Evolutionary conservation across 2,797 vertebrate genomes (phyloP), one percentile per base, ranked within the genome.

Genomic region (Silurus aristotelis): DNA sequence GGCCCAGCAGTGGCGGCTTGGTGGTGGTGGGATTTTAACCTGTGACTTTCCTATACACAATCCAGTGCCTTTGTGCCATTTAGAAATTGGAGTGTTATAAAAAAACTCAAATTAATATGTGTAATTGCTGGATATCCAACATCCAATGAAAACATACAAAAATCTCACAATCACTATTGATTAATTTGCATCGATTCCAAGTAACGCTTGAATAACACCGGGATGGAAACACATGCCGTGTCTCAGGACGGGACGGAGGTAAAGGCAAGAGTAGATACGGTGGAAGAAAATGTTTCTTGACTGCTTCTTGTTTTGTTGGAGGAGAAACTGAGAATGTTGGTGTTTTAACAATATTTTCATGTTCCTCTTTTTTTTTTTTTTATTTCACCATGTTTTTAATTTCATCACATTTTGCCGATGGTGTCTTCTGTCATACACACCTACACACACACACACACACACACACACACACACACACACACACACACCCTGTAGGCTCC

Each of bases 251-350:
- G 46, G 27, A 67, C 17, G 20, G 12, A 19, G 61, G 61, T 52
- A 84, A 90, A 88, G 76, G 91, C 87, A 60, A 80, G 93, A 95
- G 94, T 94, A 94, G 93, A 89, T 88, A 95, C 90, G 94, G 92
- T 95, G 94, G 95, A 96, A 95, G 95, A 95, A 96, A 96, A 96
- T 96, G 95, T 96, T 96, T 96, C 95, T 96, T 95, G 92, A 93
- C 91, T 94, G 88, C 90, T 92, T 92, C 89, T 90, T 93, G 94
- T 90, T 94, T 88, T 38, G 83, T 87, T 55, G 86, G 31, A 83
- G 81, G 83, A 12, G 5, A 84, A 89, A 89, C 52, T 83, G 38
- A 82, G 91, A 90, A 88, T 93, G 91, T 92, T 89, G 89, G 92
- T 92, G 91, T 93, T 92, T 92, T 90, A 92, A 67, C 79, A 67